Evolutionary conservation across 2,797 vertebrate genomes (phyloP), one percentile per base, ranked within the genome.

Genomic region (Anabacerthia variegaticeps): DNA sequence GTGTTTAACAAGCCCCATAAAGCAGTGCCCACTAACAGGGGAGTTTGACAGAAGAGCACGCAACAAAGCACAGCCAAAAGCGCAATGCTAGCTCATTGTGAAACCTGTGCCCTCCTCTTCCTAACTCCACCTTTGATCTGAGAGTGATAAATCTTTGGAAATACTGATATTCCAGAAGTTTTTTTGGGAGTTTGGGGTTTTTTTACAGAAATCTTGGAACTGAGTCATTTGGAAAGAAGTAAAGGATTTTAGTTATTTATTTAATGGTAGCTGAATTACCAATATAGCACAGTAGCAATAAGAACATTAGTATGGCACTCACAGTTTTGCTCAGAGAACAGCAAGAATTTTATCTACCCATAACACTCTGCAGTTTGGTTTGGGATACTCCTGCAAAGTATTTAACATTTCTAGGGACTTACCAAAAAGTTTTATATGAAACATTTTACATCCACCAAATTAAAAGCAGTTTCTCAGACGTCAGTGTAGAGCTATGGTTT

Each of bases 231-330:
- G 10, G 43, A 76, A 92, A 85, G 17, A 67, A 18, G 6, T 26
- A 59, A 84, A 67, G 8, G 5, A 5, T 32, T 88, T 81, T 43
- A 28, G 46, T 44, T 44, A 16, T 74, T 23, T 63, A 71, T 41
- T 74, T 67, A 71, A 48, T 26, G 7, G 18, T 36, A 75, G 23
- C 14, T 36, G 22, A 79, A 62, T 62, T 32, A 61, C 7, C 8
- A 34, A 6, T 0, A 4, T n/a, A 59, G 30, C 30, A 44, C 1
- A 1, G 7, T 24, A 67, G 13, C 26, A 76, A 34, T 8, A 34
- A 17, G 34, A 85, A 27, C 8, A 49, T 68, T 32, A 73, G 10
- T n/a, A 51, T 22, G 44, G 4, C 30, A 58, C 8, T 63, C n/a
- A 37, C 2, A 79, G 37, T 18, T 85, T 83, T 69, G 3, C 27